A percentile compares a stretch with the other conserved stretches of the same genome.
Conservation (phyloP, 1,140 invertebrate species). For the Cyphomyrmex costatus region DNA sequence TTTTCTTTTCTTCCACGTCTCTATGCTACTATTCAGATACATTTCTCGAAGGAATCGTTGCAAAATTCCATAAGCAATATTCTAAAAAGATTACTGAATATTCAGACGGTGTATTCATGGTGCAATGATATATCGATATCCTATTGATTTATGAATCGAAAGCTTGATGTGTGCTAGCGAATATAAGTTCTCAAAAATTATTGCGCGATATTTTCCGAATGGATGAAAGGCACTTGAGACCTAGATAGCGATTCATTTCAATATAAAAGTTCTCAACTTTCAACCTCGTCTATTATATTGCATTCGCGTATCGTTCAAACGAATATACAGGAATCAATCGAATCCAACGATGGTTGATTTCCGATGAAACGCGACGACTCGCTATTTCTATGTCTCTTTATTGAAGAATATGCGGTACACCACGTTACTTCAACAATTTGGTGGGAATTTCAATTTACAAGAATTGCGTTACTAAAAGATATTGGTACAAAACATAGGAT, state of each 20-base stretch:
- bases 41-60: not conserved
- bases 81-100: not conserved
- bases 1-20: not conserved
- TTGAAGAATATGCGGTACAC: conserved; percentile 35
- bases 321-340: conserved; percentile 62
- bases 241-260: conserved; percentile 70
- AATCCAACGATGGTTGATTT: conserved; percentile 21
- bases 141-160: conserved; percentile 62
- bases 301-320: not conserved
- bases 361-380: conserved; percentile 3
- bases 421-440: conserved; percentile 24
- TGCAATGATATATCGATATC: not conserved
- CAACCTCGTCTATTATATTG: not conserved
- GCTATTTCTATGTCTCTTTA: not conserved
- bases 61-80: not conserved
- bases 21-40: not conserved
- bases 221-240: conserved; percentile 53
- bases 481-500: not conserved
- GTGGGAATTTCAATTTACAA: conserved; percentile 48
- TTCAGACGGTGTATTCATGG: conserved; percentile 3
- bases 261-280: conserved; percentile 55
- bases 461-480: not conserved
- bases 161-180: conserved; percentile 41
- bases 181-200: conserved; percentile 69
- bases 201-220: conserved; percentile 54